These are phyloP conservation scores for Sphaerodactylus townsendi DNA, from an alignment of 2,113 vertebrate genomes.

Conservation along the genomic window DNA sequence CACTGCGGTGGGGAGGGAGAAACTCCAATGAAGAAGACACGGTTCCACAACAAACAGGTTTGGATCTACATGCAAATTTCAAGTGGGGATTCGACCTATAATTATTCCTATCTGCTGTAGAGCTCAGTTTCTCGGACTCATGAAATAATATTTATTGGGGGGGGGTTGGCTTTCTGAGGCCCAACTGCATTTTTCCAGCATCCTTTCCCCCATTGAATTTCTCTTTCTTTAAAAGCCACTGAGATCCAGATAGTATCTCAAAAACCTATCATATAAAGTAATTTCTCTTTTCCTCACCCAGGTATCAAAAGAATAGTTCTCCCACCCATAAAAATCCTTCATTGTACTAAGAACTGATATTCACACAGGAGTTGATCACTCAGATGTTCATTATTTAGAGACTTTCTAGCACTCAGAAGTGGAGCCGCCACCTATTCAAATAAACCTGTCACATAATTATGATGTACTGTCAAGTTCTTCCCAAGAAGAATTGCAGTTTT, in stretches of 20 bases:
- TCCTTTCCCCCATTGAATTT: too few relatives aligned
- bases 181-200: neutral
- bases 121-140: too few relatives aligned
- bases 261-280: too few relatives aligned
- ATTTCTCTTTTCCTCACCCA: neutral
- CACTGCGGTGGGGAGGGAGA: too few relatives aligned
- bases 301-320: neutral
- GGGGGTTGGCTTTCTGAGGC: too few relatives aligned
- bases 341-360: neutral
- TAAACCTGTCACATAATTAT: neutral
- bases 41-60: too few relatives aligned
- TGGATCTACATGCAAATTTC: too few relatives aligned
- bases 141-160: too few relatives aligned
- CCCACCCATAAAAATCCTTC: neutral
- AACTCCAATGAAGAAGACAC: too few relatives aligned
- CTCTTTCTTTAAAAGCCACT: neutral
- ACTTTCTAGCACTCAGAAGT: neutral
- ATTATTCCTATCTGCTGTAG: too few relatives aligned
- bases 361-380: neutral
- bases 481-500: neutral
- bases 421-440: neutral
- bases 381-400: neutral
- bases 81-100: too few relatives aligned
- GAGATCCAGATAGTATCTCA: neutral
- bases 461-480: neutral